Evolutionary conservation across 2,888 invertebrate genomes (phyloP), one percentile per base, ranked within the genome.

Genomic region (Digitonthophagus gazella): DNA sequence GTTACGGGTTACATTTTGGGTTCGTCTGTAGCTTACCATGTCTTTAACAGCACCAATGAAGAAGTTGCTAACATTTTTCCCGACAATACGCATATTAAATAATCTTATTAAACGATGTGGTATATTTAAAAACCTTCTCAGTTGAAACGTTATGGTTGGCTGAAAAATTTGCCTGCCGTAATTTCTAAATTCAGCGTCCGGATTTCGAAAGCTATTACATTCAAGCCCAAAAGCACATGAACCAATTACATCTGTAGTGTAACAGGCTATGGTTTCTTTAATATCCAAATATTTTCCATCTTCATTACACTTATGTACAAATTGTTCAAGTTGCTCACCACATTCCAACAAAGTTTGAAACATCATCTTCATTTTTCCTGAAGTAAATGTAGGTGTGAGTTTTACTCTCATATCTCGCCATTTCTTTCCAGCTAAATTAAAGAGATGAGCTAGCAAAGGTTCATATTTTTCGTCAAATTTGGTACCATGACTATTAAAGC

Each of bases 191-290:
- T 76, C 74, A 1, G 79, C 77, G 22, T 80, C 72, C 16, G 78
- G 74, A 70, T 79, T 71, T n/a, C 71, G 72, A 64, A 82, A 77
- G 0, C 78, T 75, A 68, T 82, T 78, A 54, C 79, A 77, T 55
- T 81, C 76, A 11, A 83, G 76, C 1, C 82, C 83, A 74, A 83
- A 83, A 3, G 80, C 82, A 67, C 81, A 80, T 2, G 80, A 76
- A 6, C 82, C 80, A 15, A 83, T 82, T 0, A 82, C 80, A 70
- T 83, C 82, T 55, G 82, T 81, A 1, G 83, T 80, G 70, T 78
- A 83, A 22, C 79, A 79, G 0, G 80, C 78, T 20, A 68, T 67
- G 6, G 75, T 56, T 58, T 77, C 77, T 66, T 75, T 76, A 8
- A 58, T 58, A 15, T 58, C 58, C 15, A 58, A 58, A 15, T n/a